A percentile compares a stretch with the other conserved stretches of the same genome.
Evolutionary conservation across 2,888 invertebrate species (phyloP).

Genomic region (Polymixis lichenea): DNA sequence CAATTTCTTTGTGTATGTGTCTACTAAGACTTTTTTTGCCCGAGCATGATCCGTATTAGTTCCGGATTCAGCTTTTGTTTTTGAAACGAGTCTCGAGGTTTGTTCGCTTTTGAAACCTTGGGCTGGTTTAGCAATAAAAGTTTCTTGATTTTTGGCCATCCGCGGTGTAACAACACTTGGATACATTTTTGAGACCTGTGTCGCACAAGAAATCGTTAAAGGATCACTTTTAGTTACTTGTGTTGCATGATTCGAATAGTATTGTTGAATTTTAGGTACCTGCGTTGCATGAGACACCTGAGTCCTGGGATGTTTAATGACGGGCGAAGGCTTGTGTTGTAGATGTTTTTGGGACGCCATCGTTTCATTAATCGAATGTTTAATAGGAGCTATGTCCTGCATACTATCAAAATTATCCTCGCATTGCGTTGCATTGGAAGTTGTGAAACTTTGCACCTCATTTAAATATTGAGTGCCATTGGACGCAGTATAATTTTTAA

Average conservation of each 20-base stretch:
- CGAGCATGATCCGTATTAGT: constrained; percentile 71
- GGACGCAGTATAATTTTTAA: background rate
- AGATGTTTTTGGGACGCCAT: constrained; percentile 4
- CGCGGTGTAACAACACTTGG: constrained; percentile 6
- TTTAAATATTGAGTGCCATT: constrained; percentile 36
- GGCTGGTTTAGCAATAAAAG: background rate
- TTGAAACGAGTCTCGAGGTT: constrained; percentile 30
- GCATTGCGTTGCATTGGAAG: constrained; percentile 13
- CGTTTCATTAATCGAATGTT: constrained; percentile 32
- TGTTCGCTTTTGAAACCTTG: constrained; percentile 48
- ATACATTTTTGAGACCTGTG: constrained; percentile 32
- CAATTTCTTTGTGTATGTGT: constrained; percentile 75
- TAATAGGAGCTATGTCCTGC: constrained; percentile 24
- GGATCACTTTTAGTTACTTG: constrained; percentile 33
- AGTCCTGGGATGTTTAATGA: background rate
- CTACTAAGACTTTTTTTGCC: constrained; percentile 78
- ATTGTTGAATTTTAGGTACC: constrained; percentile 7
- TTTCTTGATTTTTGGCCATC: constrained; percentile 33
- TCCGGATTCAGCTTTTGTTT: constrained; percentile 56
- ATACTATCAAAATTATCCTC: background rate
- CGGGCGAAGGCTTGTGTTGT: background rate
- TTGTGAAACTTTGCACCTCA: background rate
- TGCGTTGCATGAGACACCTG: constrained; percentile 35
- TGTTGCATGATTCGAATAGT: constrained; percentile 19
- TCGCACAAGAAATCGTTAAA: constrained; percentile 23